These are phyloP conservation scores for Pterocles gutturalis DNA, from an alignment of 2,113 vertebrate species.

Conservation along the genomic window DNA sequence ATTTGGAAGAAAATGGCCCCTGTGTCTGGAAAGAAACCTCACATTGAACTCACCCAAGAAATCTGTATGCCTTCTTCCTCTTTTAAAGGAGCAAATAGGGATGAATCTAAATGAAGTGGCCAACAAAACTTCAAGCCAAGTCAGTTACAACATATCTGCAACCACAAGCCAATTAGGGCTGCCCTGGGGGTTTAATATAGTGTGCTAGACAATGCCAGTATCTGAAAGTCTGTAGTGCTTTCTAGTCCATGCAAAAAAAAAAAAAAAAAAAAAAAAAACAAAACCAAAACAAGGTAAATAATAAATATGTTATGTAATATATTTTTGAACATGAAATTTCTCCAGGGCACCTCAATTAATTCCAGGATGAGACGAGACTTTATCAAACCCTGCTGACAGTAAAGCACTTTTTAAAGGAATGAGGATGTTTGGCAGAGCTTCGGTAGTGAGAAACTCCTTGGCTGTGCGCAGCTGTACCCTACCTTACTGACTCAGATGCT, in stretches of 20 bases:
- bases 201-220: not conserved
- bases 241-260: not conserved
- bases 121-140: constrained; percentile 20
- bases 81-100: not conserved
- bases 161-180: constrained; percentile 23
- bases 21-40: constrained; percentile 3
- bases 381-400: not conserved
- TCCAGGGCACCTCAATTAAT: not conserved
- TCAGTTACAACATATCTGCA: constrained; percentile 31
- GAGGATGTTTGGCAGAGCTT: not conserved
- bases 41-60: not conserved
- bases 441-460: not conserved
- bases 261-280: not conserved
- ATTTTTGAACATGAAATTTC: not conserved
- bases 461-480: not conserved
- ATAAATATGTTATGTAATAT: not conserved
- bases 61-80: not conserved
- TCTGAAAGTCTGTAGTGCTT: not conserved
- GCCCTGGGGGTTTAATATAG: constrained; percentile 8
- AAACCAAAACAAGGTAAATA: constrained; percentile 36
- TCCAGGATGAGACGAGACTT: not conserved
- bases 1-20: not conserved
- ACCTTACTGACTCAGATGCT: not conserved
- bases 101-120: not conserved
- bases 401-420: not conserved